A percentile compares a stretch with the other conserved stretches of the same genome.
Evolutionary conservation across 2,888 invertebrate species (phyloP).

Genomic region (Sinotaia quadrata): DNA sequence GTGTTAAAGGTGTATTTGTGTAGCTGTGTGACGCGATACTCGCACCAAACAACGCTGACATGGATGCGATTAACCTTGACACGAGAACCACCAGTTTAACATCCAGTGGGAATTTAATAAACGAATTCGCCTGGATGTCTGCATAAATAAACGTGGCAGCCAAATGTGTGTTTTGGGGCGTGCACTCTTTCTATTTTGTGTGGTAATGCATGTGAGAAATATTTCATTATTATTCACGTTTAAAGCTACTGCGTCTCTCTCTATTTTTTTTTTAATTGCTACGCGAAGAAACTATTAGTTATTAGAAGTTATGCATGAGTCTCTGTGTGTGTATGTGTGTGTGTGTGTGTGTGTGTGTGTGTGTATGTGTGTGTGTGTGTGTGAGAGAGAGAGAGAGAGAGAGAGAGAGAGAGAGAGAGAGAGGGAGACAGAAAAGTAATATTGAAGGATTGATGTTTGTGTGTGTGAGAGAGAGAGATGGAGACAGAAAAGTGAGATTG

Average conservation of each 20-base stretch:
- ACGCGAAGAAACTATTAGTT: too few relatives aligned
- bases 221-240: too few relatives aligned
- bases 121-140: too few relatives aligned
- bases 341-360: slow-evolving; percentile 9
- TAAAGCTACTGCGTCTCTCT: too few relatives aligned
- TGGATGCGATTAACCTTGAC: too few relatives aligned
- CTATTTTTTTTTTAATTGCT: too few relatives aligned
- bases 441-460: neutral
- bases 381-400: slow-evolving; percentile 6
- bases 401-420: neutral
- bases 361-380: slow-evolving; percentile 4
- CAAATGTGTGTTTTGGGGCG: neutral
- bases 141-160: neutral
- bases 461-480: slow-evolving; percentile 3
- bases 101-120: too few relatives aligned
- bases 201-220: too few relatives aligned
- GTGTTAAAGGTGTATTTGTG: too few relatives aligned
- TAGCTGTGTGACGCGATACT: too few relatives aligned
- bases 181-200: neutral
- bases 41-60: too few relatives aligned
- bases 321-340: neutral
- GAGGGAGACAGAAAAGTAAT: neutral
- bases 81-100: too few relatives aligned
- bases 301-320: neutral
- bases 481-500: neutral